Evolutionary conservation across 2,888 invertebrate species (phyloP).

Genomic region (Hylaea fasciaria): DNA sequence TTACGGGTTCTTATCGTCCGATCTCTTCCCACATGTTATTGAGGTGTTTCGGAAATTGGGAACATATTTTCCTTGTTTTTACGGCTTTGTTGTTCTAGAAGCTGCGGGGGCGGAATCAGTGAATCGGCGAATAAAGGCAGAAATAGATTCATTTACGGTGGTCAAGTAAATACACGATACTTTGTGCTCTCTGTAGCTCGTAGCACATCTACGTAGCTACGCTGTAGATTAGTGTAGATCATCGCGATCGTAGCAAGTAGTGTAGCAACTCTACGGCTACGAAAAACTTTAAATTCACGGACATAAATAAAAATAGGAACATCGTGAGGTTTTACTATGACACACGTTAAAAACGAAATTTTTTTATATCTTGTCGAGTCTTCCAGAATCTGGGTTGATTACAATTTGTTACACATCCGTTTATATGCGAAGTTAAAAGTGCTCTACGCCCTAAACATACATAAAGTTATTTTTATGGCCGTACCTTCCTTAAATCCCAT

Average conservation of each 20-base stretch:
- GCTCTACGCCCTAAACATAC: conserved; percentile 27
- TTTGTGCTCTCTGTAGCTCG: neutral
- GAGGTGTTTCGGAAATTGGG: conserved; percentile 4
- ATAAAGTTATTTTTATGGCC: conserved; percentile 23
- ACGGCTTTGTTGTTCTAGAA: conserved; percentile 24
- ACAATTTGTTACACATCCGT: conserved; percentile 24
- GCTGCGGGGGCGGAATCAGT: neutral
- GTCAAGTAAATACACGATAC: neutral
- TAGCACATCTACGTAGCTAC: conserved; percentile 21
- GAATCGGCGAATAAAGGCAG: neutral
- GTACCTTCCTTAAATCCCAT: conserved; percentile 12
- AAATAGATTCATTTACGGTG: neutral
- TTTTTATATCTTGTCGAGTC: conserved; percentile 15
- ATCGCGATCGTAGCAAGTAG: conserved; percentile 10
- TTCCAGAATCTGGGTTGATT: conserved; percentile 10
- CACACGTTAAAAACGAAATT: conserved; percentile 7
- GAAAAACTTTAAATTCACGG: neutral
- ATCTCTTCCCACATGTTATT: conserved; percentile 21
- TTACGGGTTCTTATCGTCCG: conserved; percentile 17
- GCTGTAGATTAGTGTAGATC: conserved; percentile 22
- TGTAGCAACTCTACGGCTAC: conserved; percentile 2
- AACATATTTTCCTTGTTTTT: conserved; percentile 25
- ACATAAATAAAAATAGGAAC: neutral
- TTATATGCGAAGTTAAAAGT: conserved; percentile 32
- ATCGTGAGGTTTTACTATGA: neutral